Evolutionary conservation across 2,888 invertebrate species (phyloP), one percentile per base, ranked within the genome.

Genomic region (Drosophila mimica): DNA sequence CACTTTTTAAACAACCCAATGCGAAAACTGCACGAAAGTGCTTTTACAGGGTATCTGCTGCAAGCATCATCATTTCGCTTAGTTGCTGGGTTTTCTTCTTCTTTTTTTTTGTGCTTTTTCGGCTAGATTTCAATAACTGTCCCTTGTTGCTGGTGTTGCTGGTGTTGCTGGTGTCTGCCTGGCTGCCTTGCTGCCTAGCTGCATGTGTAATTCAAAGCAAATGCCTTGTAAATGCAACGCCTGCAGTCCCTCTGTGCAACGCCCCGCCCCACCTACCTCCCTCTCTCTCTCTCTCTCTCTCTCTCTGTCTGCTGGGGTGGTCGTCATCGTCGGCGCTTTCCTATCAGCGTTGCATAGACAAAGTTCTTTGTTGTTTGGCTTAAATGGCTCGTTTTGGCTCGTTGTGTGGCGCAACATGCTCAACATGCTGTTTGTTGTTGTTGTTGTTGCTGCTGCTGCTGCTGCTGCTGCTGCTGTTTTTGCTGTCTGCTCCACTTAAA

Each of bases 171-270:
- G 57, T 36, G 36, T 9, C 34, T 20, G 52, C 15, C 34, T 34
- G 30, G 11, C 25, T 33, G 31, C 25, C 7, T 52, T 13, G 46
- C n/a, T 30, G 63, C 57, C 46, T 25, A 40, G 9, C 70, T 49
- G 70, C 54, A 56, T 74, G 63, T 74, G 75, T 67, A 78, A 74
- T 79, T 78, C 70, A 79, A 74, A 79, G 75, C 77, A 74, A 77
- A 79, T 78, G 77, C 66, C 70, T 70, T 78, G 77, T 79, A 74
- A 78, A 70, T 79, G 79, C 79, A 79, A 64, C 56, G 74, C 54
- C 71, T 70, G 64, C 51, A 59, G 38, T 34, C 8, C 34, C 56
- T 33, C 66, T 15, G 13, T 51, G 30, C 30, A 25, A 11, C n/a
- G 17, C 53, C 15, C 33, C 49, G 9, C 33, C 25, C 53, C 1